Base-by-base conservation (phyloP, 2,888 invertebrate genomes). In the Agapetus fuscipes region DNA sequence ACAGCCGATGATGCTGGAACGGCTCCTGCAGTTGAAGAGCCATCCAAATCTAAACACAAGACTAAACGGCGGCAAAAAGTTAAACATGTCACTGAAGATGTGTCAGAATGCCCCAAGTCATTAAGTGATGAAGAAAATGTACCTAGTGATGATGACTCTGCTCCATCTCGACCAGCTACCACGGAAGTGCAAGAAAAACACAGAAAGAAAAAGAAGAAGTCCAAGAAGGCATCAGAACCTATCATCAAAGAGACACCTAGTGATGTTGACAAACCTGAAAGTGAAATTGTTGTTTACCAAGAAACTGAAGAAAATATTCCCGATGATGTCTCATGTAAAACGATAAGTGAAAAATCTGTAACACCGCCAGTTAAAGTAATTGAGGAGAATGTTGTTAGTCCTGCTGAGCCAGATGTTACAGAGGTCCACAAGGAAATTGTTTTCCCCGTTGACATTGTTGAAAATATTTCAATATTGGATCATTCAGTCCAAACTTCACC, bases 401-500 rank as follows among this genome's bases (percentile, higher is more conserved):
- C 74, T 12, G 70, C 66, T 48, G 53, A 54, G 6, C 50, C 58
- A 3, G 53, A 62, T 32, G 56, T 57, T 42, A 71, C 74, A 51
- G 66, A 70, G 46, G 65, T 74, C 1, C 60, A 70, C n/a, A 64
- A 70, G 27, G 72, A 74, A 32, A 62, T 78, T 1, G 61, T 73
- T 11, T 69, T 64, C 41, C 71, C 77, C 35, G 63, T 81, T 13
- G 68, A 72, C n/a, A 66, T 77, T 4, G 53, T 76, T 4, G 76
- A 77, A 2, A 56, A 65, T 67, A 45, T 56, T 69, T 24, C 77
- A 76, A 56, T 76, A 75, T 5, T 69, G 72, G 74, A 76, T 52
- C 62, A 56, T 15, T 61, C 69, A 26, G 65, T 74, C 36, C 84
- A 85, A 63, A 84, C 84, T 3, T 66, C 71, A 10, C 74, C 76